These are phyloP conservation scores for Drosophila gunungcola DNA, from an alignment of 1,140 invertebrate genomes.

Conservation along the genomic window DNA sequence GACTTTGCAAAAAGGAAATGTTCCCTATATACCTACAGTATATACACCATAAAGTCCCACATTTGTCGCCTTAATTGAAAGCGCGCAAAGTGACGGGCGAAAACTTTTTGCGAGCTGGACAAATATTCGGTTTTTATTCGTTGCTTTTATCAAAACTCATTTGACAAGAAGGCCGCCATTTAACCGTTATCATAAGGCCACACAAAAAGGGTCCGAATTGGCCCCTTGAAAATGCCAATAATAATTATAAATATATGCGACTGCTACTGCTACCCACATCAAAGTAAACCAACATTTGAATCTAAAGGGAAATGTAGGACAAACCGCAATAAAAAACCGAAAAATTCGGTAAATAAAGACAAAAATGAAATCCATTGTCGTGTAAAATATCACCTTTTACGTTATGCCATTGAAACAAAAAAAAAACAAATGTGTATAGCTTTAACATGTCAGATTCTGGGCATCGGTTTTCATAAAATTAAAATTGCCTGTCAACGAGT, in stretches of 20 bases:
- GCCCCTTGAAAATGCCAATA: slow-evolving; percentile 60
- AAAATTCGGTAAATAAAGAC: slow-evolving; percentile 38
- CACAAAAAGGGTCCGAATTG: slow-evolving; percentile 14
- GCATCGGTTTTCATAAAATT: slow-evolving; percentile 2
- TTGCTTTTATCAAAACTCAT: slow-evolving; percentile 53
- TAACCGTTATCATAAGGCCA: slow-evolving; percentile 57
- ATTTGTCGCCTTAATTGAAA: slow-evolving; percentile 52
- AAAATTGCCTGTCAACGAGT: background rate
- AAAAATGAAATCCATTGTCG: slow-evolving; percentile 39
- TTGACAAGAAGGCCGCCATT: slow-evolving; percentile 47
- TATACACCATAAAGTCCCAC: slow-evolving; percentile 7
- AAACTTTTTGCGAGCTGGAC: slow-evolving; percentile 34
- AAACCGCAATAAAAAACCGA: slow-evolving; percentile 31
- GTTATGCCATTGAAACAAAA: background rate
- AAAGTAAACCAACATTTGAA: slow-evolving; percentile 35
- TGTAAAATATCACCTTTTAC: slow-evolving; percentile 35
- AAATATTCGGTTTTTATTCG: slow-evolving; percentile 28
- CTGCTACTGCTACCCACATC: slow-evolving; percentile 58
- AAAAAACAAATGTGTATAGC: slow-evolving; percentile 1
- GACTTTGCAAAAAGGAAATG: slow-evolving; percentile 11
- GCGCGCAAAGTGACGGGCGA: slow-evolving; percentile 38
- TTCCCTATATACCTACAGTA: background rate
- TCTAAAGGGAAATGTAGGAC: slow-evolving; percentile 17
- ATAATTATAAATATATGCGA: slow-evolving; percentile 65
- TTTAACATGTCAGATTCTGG: slow-evolving; percentile 1